Evolutionary conservation across 2,113 vertebrate species (phyloP), one percentile per base, ranked within the genome.

Genomic region (Emydura subglobosa): DNA sequence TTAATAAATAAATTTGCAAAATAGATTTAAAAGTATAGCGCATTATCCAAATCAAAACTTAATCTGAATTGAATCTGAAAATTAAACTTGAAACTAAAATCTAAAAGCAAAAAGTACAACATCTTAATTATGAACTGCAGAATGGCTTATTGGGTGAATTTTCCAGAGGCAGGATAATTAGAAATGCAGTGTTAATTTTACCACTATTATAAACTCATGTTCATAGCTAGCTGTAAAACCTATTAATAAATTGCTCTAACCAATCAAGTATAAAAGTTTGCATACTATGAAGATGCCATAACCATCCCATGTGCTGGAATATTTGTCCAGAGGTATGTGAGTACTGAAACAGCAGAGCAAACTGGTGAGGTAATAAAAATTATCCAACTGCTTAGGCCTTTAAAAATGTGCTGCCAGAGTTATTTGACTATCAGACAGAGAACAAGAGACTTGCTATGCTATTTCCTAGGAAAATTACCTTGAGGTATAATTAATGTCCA

Each of bases 261-360:
- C 87, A 91, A 91, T 96, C 68, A 96, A 94, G 85, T 96, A 82
- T 96, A 92, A 97, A 97, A 88, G 42, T 96, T 97, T 97, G 88
- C 91, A 89, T 82, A 93, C 87, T 94, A 94, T 95, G 95, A 97
- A 97, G 93, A 88, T 96, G 83, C 42, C 94, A 97, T 97, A 96
- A 97, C 87, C 89, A 90, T 95, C 59, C 87, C 53, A 72, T 10
- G 51, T 89, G 68, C 50, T 80, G 91, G 44, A 91, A 89, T 93
- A 91, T 96, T 97, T 96, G 89, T 89, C 87, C 82, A 97, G 87
- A 96, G 96, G 93, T 89, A 92, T 86, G 76, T 80, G 78, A 90
- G 53, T 76, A 92, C 53, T 89, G 92, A 96, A 91, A 85, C 55
- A 93, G 87, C 87, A 94, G 91, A 93, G 93, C 92, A 97, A 97